Base-by-base conservation (phyloP, 2,888 invertebrate genomes). In the Troides helena region DNA sequence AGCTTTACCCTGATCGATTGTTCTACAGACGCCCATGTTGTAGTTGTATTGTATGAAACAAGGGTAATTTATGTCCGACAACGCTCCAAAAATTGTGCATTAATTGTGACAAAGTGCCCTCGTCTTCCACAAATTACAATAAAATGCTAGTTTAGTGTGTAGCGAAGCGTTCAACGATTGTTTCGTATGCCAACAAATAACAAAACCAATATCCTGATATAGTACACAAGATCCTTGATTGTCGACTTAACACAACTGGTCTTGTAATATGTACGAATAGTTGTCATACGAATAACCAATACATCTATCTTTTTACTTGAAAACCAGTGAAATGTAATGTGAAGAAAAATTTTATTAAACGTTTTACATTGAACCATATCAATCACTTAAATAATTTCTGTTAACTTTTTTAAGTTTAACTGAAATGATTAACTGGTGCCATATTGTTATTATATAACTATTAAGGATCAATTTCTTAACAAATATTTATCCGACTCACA, bases 131-230 rank as follows among this genome's bases (percentile, higher is more conserved):
- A 63, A 66, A 63, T 67, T 63, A 63, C 59, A 62, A 70, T 63
- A 67, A 67, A 67, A 66, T 30, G 59, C 25, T 58, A 36, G 30
- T 63, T 53, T 62, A 36, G 43, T 53, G 62, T 59, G 61, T 53
- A 50, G 56, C 63, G 53, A 59, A 63, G 63, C 66, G 63, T 63
- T 67, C 53, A 63, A 70, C 62, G 67, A 70, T 63, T 67, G 56
- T 70, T 63, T 60, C 46, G 63, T 59, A 60, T 43, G 70, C 70
- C 70, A 70, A 70, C 66, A 70, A 70, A 66, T 67, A 70, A 65
- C 62, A n/a, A 39, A 50, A 69, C 59, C 65, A 57, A 50, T 39
- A 50, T 66, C 63, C 50, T 30, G 62, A 53, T 23, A 8, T 12
- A 53, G 62, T 58, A 57, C 21, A 58, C 25, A 62, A 30, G 39